Evolutionary conservation across 1,140 invertebrate genomes (phyloP), one percentile per base, ranked within the genome.

Genomic region (Zaprionus gabonicus): DNA sequence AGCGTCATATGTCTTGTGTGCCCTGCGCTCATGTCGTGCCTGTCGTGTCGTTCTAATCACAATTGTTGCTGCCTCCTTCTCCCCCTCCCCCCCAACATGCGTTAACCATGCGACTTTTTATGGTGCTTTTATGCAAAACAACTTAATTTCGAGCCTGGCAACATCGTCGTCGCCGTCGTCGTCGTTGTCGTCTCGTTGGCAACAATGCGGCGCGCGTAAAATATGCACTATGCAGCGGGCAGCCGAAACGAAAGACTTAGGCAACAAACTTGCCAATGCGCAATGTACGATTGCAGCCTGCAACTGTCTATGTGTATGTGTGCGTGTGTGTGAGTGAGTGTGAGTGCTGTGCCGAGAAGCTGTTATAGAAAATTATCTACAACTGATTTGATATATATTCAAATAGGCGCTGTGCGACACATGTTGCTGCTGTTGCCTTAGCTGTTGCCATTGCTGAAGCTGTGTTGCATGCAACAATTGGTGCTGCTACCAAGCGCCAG

Each of bases 351-450:
- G 46, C 46, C 66, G 51, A 46, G 68, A 66, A 81, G 81, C 85
- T 88, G 85, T 88, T 88, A 90, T 85, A 85, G 86, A 90, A 90
- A 90, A 90, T 90, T 90, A 90, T 90, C 85, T 90, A 71, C 80
- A 90, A 90, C 81, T 86, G 85, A 90, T 90, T 90, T 90, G 85
- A 90, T 90, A 90, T 90, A 90, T 90, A 91, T 90, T 90, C 86
- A 90, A 90, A 90, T 90, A 80, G 86, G 85, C 85, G 85, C 71
- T 80, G 82, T 85, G 85, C 81, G 85, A 90, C 85, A 90, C 82
- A 90, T 90, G 85, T 86, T 77, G 82, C 57, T 76, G 83, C 60
- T 80, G 83, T 85, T 41, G 38, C 13, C 4, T 13, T 15, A 15
- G 36, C 36, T 38, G 13, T 13, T 41, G 36, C 13, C 15, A 15